A percentile compares a stretch with the other conserved stretches of the same genome.
Conservation (phyloP, 1,140 invertebrate genomes). For the Lepidurus apus region DNA sequence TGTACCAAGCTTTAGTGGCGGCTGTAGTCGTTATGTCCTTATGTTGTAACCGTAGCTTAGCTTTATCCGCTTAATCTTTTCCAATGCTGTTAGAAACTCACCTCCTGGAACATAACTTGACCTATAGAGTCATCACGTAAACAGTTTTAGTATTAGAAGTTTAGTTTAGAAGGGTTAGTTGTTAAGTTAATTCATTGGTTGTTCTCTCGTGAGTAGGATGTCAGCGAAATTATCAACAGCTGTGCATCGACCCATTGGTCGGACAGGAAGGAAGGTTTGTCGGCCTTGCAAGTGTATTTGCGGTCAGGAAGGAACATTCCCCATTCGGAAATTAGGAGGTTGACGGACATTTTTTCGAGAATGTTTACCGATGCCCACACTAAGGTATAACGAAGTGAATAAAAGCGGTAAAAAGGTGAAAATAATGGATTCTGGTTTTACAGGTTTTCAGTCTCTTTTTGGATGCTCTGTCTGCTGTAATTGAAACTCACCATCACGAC, state of each 20-base stretch:
- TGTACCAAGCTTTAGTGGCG: too few relatives aligned
- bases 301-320: slow-evolving; percentile 62
- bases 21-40: too few relatives aligned
- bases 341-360: slow-evolving; percentile 87
- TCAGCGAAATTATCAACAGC: slow-evolving; percentile 79
- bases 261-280: slow-evolving; percentile 84
- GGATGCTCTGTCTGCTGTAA: slow-evolving; percentile 82
- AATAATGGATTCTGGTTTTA: neutral
- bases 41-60: too few relatives aligned
- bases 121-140: too few relatives aligned
- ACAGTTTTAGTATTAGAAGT: too few relatives aligned
- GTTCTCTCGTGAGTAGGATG: slow-evolving; percentile 55
- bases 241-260: slow-evolving; percentile 84
- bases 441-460: slow-evolving; percentile 84
- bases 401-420: slow-evolving; percentile 6
- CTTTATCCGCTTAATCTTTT: too few relatives aligned
- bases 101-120: too few relatives aligned
- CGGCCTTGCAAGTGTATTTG: slow-evolving; percentile 70
- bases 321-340: slow-evolving; percentile 64
- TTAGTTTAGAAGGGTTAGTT: too few relatives aligned
- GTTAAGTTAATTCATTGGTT: slow-evolving; percentile 31
- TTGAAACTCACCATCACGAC: slow-evolving; percentile 76
- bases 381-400: slow-evolving; percentile 53
- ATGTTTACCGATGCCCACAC: slow-evolving; percentile 98
- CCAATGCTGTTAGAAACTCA: too few relatives aligned